Evolutionary conservation across 2,888 invertebrate genomes (phyloP).

Genomic region (Eupeodes luniger): DNA sequence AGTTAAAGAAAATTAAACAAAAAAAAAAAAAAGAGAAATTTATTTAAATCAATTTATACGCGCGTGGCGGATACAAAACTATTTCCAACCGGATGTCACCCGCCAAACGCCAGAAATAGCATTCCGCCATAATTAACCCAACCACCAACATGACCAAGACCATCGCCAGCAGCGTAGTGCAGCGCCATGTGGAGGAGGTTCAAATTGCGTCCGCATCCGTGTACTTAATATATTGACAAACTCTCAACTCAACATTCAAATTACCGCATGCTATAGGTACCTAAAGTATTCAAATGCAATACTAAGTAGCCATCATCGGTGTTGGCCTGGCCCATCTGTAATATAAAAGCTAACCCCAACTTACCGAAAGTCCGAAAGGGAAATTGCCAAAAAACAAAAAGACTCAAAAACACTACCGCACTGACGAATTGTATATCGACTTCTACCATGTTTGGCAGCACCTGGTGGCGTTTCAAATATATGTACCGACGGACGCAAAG

Average conservation of each 20-base stretch:
- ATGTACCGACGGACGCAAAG: not conserved
- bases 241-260: slow-evolving; percentile 23
- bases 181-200: slow-evolving; percentile 21
- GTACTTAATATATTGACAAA: slow-evolving; percentile 39
- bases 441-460: slow-evolving; percentile 36
- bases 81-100: slow-evolving; percentile 45
- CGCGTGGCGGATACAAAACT: slow-evolving; percentile 27
- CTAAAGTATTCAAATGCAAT: slow-evolving; percentile 45
- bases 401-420: not conserved
- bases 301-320: slow-evolving; percentile 28
- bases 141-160: not conserved
- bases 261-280: slow-evolving; percentile 36
- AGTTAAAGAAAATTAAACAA: not conserved
- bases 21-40: slow-evolving; percentile 63
- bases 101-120: slow-evolving; percentile 40
- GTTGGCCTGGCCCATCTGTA: slow-evolving; percentile 15
- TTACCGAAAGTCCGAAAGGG: slow-evolving; percentile 53
- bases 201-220: slow-evolving; percentile 30
- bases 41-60: slow-evolving; percentile 29
- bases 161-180: not conserved
- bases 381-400: slow-evolving; percentile 64
- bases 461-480: slow-evolving; percentile 52
- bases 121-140: slow-evolving; percentile 31
- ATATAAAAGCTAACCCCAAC: slow-evolving; percentile 8
- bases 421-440: slow-evolving; percentile 44